Percentiles rank a stretch among this genome's conserved stretches.
These are phyloP conservation scores for Sepioteuthis lessoniana DNA, from an alignment of 2,888 invertebrate species.

Conservation along the genomic window DNA sequence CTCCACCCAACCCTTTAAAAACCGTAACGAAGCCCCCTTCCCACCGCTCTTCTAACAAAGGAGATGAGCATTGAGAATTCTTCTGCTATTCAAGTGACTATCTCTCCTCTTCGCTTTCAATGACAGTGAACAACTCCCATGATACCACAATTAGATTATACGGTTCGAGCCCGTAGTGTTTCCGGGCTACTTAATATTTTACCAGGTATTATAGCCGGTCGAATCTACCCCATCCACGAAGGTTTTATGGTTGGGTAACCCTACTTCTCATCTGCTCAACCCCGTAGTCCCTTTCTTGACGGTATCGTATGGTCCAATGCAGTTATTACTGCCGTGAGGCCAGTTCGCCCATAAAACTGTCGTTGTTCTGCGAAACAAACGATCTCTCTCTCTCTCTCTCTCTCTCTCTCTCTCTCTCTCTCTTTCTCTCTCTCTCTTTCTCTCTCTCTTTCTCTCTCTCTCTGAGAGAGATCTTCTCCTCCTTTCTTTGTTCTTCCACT, in stretches of 20 bases:
- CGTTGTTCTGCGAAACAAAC: background rate
- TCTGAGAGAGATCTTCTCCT: too few relatives aligned
- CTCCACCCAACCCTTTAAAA: background rate
- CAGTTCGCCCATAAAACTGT: background rate
- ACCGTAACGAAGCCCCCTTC: background rate
- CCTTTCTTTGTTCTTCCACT: too few relatives aligned
- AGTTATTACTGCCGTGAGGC: background rate
- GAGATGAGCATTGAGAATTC: background rate
- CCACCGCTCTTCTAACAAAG: background rate
- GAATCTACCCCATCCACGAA: background rate
- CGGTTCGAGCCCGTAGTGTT: background rate
- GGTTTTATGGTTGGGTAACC: background rate
- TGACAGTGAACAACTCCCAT: background rate
- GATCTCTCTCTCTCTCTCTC: background rate
- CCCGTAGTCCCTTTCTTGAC: background rate
- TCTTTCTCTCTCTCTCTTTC: too few relatives aligned
- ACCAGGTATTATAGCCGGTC: background rate
- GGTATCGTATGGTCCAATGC: background rate
- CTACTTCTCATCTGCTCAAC: background rate
- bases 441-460: too few relatives aligned
- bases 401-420: background rate
- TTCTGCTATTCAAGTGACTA: background rate
- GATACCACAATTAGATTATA: background rate
- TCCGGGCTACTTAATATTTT: slow-evolving; percentile 23
- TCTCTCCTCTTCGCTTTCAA: background rate